Conservation (phyloP, 2,113 vertebrate genomes). For the Procavia capensis region DNA sequence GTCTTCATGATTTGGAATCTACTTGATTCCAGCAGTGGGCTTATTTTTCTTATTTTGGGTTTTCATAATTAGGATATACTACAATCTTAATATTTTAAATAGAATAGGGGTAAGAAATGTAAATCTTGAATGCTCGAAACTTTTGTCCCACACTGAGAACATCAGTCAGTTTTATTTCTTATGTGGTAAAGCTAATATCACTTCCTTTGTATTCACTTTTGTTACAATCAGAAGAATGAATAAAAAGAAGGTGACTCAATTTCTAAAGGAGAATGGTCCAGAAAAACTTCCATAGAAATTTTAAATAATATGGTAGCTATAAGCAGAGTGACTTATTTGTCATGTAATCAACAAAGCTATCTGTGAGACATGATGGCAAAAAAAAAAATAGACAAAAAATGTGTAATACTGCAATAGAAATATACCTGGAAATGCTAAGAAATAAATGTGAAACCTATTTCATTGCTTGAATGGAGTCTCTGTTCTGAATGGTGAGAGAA, state of each 20-base stretch:
- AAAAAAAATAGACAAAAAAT: conserved; percentile 67
- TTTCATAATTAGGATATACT: neutral
- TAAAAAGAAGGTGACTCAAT: conserved; percentile 77
- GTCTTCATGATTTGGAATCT: neutral
- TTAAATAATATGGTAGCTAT: conserved; percentile 67
- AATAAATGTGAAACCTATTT: conserved; percentile 71
- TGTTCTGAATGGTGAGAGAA: conserved; percentile 72
- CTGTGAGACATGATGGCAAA: conserved; percentile 68
- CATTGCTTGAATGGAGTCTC: conserved; percentile 71
- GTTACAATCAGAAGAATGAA: conserved; percentile 70
- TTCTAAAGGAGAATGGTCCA: conserved; percentile 76
- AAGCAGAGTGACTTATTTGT: conserved; percentile 73
- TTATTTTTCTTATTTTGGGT: too few relatives aligned
- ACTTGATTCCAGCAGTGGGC: neutral
- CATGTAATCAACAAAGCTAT: conserved; percentile 65
- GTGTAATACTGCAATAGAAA: conserved; percentile 63
- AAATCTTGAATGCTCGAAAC: conserved; percentile 15
- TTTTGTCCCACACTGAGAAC: conserved; percentile 50
- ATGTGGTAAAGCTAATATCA: conserved; percentile 70
- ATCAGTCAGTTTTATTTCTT: conserved; percentile 75
- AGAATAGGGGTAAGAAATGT: neutral
- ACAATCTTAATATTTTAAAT: conserved; percentile 26
- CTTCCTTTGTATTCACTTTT: conserved; percentile 64
- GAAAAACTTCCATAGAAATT: conserved; percentile 72
- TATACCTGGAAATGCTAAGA: conserved; percentile 54